These are phyloP conservation scores for Elysia crispata DNA, from an alignment of 2,888 invertebrate genomes.

Conservation along the genomic window DNA sequence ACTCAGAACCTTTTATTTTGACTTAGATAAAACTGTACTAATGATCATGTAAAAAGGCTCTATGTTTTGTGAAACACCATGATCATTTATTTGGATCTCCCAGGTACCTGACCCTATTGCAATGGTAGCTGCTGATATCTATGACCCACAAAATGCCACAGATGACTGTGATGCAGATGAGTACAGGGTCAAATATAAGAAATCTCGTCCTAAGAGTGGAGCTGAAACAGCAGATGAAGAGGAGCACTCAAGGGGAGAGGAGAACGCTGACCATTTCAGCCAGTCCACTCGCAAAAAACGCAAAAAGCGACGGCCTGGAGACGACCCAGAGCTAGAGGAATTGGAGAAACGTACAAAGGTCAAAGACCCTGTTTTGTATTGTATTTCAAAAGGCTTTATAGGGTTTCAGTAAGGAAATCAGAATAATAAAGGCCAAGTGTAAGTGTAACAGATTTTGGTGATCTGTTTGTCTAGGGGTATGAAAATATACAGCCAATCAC, in stretches of 20 bases:
- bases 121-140: conserved; percentile 49
- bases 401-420: background rate
- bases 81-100: too few relatives aligned
- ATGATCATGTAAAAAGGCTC: too few relatives aligned
- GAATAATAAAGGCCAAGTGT: too few relatives aligned
- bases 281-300: conserved; percentile 38
- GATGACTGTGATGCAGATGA: conserved; percentile 47
- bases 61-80: too few relatives aligned
- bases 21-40: too few relatives aligned
- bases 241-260: conserved; percentile 37
- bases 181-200: conserved; percentile 25
- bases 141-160: conserved; percentile 36
- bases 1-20: too few relatives aligned
- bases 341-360: conserved; percentile 46
- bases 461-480: too few relatives aligned
- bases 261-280: conserved; percentile 23
- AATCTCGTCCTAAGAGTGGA: background rate
- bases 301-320: conserved; percentile 50
- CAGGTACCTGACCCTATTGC: conserved; percentile 46
- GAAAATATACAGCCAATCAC: too few relatives aligned
- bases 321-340: conserved; percentile 51
- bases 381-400: background rate
- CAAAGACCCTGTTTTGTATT: conserved; percentile 1
- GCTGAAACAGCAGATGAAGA: conserved; percentile 30
- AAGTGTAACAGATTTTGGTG: too few relatives aligned